Evolutionary conservation across 2,113 vertebrate species (phyloP).

Genomic region (Gnathonemus echidnorhynchus): DNA sequence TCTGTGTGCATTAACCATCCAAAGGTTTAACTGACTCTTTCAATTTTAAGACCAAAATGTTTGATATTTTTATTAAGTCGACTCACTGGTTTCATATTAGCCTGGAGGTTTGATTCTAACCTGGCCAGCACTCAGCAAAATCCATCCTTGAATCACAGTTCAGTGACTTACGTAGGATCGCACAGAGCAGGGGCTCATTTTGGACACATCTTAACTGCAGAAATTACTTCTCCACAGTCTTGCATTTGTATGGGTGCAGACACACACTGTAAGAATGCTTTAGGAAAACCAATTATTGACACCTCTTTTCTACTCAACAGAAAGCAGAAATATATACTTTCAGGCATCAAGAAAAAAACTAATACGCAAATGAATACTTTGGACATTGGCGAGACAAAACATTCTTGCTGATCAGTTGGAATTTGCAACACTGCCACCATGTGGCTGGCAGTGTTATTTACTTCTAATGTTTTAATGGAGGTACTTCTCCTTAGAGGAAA

Average conservation of each 20-base stretch:
- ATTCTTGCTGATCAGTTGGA: background rate
- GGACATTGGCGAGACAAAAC: background rate
- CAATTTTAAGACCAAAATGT: background rate
- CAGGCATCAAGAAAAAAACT: background rate
- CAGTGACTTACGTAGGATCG: background rate
- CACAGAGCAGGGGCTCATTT: background rate
- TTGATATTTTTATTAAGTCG: background rate
- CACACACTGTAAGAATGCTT: background rate
- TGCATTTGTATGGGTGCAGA: background rate
- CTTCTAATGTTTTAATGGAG: background rate
- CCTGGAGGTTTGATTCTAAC: background rate
- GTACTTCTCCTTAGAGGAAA: background rate
- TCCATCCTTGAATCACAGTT: background rate
- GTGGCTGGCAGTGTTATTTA: background rate
- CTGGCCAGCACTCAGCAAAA: background rate
- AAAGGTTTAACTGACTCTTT: background rate
- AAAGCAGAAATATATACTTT: background rate
- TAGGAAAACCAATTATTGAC: background rate
- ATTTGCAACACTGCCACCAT: background rate
- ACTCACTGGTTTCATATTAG: background rate
- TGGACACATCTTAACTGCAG: background rate
- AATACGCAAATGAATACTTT: background rate
- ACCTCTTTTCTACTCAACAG: background rate
- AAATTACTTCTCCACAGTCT: background rate
- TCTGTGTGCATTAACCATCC: too few relatives aligned